Percentiles rank a stretch among this genome's conserved stretches.
Conservation (phyloP, 1,140 invertebrate genomes). For the Zaprionus camerounensis region DNA sequence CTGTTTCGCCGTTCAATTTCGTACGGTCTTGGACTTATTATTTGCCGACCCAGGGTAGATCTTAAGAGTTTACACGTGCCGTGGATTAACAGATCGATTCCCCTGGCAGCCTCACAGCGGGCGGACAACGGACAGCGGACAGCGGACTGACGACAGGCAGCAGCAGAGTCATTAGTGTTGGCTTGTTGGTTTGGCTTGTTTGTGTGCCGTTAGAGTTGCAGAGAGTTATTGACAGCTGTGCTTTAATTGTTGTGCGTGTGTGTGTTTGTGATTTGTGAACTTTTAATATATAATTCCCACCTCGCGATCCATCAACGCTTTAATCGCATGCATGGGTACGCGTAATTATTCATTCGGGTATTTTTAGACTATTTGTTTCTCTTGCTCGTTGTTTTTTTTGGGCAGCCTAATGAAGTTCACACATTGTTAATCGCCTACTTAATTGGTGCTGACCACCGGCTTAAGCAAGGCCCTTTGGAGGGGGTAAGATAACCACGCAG, state of each 20-base stretch:
- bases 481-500: not conserved
- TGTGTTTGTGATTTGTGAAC: conserved; percentile 51
- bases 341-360: conserved; percentile 44
- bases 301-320: conserved; percentile 38
- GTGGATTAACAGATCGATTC: conserved; percentile 58
- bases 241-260: conserved; percentile 30
- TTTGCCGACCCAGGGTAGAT: conserved; percentile 8
- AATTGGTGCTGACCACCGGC: conserved; percentile 26
- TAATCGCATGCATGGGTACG: conserved; percentile 10
- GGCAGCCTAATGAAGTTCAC: conserved; percentile 65
- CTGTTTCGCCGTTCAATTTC: conserved; percentile 18
- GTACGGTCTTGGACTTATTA: conserved; percentile 26
- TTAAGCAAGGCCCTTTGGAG: not conserved
- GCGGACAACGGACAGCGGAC: conserved; percentile 24
- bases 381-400: conserved; percentile 38
- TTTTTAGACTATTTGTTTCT: conserved; percentile 54
- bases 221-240: conserved; percentile 49
- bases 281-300: conserved; percentile 58
- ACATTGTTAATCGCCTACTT: conserved; percentile 57
- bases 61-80: conserved; percentile 77
- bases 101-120: conserved; percentile 23
- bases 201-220: conserved; percentile 60
- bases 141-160: conserved; percentile 7
- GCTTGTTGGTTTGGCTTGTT: conserved; percentile 51
- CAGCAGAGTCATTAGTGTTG: conserved; percentile 35